A percentile compares a stretch with the other conserved stretches of the same genome.
phyloP scores from a whole-genome alignment of 1,140 invertebrate species.

The Scaptomyza pallida region DNA sequence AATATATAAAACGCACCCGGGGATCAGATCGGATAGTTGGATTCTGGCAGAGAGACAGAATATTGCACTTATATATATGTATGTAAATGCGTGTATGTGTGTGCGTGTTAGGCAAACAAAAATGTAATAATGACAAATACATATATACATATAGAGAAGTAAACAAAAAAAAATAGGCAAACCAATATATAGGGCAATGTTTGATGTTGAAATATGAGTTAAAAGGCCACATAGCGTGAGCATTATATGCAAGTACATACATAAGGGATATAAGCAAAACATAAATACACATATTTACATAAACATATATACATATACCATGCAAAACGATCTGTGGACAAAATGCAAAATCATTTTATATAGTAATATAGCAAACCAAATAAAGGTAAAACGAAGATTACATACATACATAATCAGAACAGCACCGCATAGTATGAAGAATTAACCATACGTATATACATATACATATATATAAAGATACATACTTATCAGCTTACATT shows the following conservation, averaged over 20 bases:
- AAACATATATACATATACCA: conserved; percentile 26
- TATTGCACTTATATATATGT: conserved; percentile 13
- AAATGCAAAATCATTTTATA: conserved; percentile 61
- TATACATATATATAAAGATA: conserved; percentile 35
- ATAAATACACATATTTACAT: conserved; percentile 41
- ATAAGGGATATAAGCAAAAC: conserved; percentile 34
- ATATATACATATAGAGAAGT: conserved; percentile 1
- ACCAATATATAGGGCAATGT: conserved; percentile 75
- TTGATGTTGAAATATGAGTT: conserved; percentile 75
- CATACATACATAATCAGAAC: conserved; percentile 75
- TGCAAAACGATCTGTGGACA: conserved; percentile 16
- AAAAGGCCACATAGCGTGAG: conserved; percentile 61
- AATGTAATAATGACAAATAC: conserved; percentile 65
- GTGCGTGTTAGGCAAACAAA: conserved; percentile 43
- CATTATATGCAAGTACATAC: conserved; percentile 54
- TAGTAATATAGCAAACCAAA: conserved; percentile 27
- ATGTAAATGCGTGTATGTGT: conserved; percentile 6
- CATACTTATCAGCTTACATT: neutral
- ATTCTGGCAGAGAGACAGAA: conserved; percentile 4
- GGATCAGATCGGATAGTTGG: conserved; percentile 19
- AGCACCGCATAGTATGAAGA: conserved; percentile 83
- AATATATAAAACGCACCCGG: conserved; percentile 34
- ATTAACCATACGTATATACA: conserved; percentile 50
- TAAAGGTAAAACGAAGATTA: conserved; percentile 44
- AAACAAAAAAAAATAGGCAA: conserved; percentile 58